A percentile compares a stretch with the other conserved stretches of the same genome.
Conservation (phyloP, 1,140 invertebrate species). For the Polypedilum pembai region DNA sequence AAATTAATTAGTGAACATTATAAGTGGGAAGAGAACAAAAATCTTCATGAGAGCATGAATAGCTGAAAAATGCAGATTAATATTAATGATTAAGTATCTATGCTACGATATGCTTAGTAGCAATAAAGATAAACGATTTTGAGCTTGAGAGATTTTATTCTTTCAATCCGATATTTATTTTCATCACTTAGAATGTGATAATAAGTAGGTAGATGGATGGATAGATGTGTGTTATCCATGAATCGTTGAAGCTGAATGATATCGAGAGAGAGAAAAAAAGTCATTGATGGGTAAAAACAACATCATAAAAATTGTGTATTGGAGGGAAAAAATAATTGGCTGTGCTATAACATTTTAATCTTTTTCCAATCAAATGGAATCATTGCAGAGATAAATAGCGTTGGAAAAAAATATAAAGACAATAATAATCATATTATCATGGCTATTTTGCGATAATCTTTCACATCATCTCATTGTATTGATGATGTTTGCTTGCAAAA, state of each 20-base stretch:
- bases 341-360: conserved; percentile 24
- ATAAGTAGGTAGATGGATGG: too few relatives aligned
- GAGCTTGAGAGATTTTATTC: too few relatives aligned
- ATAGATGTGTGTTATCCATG: too few relatives aligned
- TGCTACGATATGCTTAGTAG: too few relatives aligned
- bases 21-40: too few relatives aligned
- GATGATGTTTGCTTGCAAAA: neutral
- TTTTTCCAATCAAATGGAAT: conserved; percentile 24
- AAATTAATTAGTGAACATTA: too few relatives aligned
- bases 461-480: conserved; percentile 4
- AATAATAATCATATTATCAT: conserved; percentile 20
- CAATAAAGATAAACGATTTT: too few relatives aligned
- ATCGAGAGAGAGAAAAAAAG: neutral
- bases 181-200: neutral
- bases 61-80: too few relatives aligned
- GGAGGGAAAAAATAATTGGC: conserved; percentile 24
- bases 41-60: too few relatives aligned
- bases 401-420: neutral
- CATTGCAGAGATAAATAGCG: neutral
- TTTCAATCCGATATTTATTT: too few relatives aligned
- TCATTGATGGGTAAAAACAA: conserved; percentile 2
- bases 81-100: too few relatives aligned
- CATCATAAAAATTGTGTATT: conserved; percentile 15
- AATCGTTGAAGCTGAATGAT: too few relatives aligned
- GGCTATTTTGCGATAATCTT: conserved; percentile 17